phyloP scores from a whole-genome alignment of 2,113 vertebrate genomes.

The Gadus chalcogrammus region DNA sequence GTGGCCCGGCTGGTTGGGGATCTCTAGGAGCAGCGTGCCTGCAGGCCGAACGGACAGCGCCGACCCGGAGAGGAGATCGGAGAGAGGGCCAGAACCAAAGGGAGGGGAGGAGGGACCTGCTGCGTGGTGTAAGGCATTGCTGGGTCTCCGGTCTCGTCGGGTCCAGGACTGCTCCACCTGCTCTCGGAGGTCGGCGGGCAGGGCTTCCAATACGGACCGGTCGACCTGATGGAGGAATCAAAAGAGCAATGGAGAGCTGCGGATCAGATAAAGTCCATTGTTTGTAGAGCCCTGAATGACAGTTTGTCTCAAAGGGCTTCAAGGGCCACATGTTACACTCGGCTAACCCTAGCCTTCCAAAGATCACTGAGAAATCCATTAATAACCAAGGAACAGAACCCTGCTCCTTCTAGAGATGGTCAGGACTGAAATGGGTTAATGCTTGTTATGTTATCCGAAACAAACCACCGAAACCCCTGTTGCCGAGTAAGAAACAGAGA shows the following conservation, averaged over 20 bases:
- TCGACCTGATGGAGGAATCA: constrained; percentile 77
- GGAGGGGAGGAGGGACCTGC: constrained; percentile 19
- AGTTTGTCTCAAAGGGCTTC: too few species aligned
- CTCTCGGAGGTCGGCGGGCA: constrained; percentile 86
- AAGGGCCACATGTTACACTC: too few species aligned
- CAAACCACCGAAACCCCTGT: too few species aligned
- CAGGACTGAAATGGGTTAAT: neutral
- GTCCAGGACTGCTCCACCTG: constrained; percentile 84
- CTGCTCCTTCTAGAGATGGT: too few species aligned
- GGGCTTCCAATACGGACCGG: constrained; percentile 87
- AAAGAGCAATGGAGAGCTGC: neutral
- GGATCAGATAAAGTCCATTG: too few species aligned
- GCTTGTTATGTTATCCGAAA: too few species aligned
- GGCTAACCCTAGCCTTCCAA: neutral
- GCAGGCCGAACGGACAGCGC: constrained; percentile 60
- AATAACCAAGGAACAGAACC: neutral
- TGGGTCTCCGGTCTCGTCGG: constrained; percentile 62
- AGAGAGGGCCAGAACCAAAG: constrained; percentile 27
- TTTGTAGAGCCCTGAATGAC: too few species aligned
- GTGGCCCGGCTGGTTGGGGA: constrained; percentile 82
- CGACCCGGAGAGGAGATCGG: constrained; percentile 43
- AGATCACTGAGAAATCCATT: neutral
- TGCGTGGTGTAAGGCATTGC: constrained; percentile 23
- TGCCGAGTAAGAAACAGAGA: too few species aligned
- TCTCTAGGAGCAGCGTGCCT: constrained; percentile 83